phyloP scores from a whole-genome alignment of 2,797 vertebrate genomes.

The Lepidocolaptes lacrymiger region DNA sequence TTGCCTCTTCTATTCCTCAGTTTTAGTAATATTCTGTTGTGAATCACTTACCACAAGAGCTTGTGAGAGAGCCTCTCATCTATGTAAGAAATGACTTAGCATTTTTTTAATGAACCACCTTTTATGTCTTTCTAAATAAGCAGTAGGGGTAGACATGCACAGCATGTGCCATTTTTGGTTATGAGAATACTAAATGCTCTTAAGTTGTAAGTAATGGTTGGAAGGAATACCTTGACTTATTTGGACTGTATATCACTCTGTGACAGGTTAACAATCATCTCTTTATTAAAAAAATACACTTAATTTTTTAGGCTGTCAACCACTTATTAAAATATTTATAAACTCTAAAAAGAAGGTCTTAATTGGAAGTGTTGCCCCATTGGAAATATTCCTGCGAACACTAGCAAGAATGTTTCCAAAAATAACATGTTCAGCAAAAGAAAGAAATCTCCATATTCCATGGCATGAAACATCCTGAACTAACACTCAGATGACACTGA shows the following conservation, averaged over 20 bases:
- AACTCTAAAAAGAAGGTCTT: neutral
- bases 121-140: neutral
- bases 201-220: neutral
- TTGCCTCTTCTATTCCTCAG: neutral
- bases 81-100: neutral
- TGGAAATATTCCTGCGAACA: neutral
- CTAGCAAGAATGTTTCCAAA: constrained; percentile 17
- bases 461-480: neutral
- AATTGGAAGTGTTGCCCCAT: constrained; percentile 7
- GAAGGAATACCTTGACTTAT: neutral
- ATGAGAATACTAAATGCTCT: neutral
- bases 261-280: neutral
- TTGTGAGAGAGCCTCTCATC: neutral
- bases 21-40: neutral
- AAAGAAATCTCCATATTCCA: neutral
- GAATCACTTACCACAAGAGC: neutral
- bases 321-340: neutral
- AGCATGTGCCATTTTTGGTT: neutral
- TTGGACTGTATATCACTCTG: neutral
- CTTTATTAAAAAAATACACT: neutral
- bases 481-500: neutral
- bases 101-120: neutral
- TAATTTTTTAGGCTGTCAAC: neutral
- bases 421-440: neutral
- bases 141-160: neutral